phyloP scores from a whole-genome alignment of 2,888 invertebrate species.

The Penaeus monodon region DNA sequence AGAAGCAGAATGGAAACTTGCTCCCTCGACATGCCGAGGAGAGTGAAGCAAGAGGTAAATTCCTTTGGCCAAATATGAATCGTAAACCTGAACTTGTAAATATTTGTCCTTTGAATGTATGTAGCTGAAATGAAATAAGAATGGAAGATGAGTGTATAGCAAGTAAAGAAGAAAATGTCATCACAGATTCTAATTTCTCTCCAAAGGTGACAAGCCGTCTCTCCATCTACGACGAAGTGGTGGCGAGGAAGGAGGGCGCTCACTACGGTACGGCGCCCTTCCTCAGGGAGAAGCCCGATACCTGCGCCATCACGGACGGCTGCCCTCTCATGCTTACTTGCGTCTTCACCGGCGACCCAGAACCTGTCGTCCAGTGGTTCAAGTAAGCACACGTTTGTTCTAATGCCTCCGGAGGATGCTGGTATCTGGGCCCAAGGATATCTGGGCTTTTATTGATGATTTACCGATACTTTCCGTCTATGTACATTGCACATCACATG shows the following conservation, averaged over 20 bases:
- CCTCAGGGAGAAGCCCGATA: constrained; percentile 91
- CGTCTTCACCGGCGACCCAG: constrained; percentile 88
- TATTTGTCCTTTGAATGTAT: not conserved
- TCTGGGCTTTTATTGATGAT: no score
- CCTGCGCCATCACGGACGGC: constrained; percentile 84
- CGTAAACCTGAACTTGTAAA: not conserved
- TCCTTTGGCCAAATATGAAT: not conserved
- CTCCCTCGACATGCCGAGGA: constrained; percentile 66
- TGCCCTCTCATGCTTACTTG: constrained; percentile 83
- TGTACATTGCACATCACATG: no score
- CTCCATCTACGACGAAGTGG: constrained; percentile 35
- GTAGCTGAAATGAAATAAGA: no score
- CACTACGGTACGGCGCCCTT: constrained; percentile 76
- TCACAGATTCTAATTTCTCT: not conserved
- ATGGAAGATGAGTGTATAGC: no score
- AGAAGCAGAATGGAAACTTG: constrained; percentile 53
- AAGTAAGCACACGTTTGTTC: constrained; percentile 71
- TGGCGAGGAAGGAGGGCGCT: constrained; percentile 8
- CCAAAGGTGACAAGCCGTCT: constrained; percentile 65
- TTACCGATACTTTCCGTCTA: no score
- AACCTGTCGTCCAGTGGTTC: constrained; percentile 90
- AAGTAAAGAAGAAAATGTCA: no score
- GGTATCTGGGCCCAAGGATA: no score
- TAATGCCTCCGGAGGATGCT: no score
- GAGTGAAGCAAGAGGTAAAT: constrained; percentile 47